Base-by-base conservation (phyloP, 2,113 vertebrate genomes). In the Pheucticus melanocephalus region DNA sequence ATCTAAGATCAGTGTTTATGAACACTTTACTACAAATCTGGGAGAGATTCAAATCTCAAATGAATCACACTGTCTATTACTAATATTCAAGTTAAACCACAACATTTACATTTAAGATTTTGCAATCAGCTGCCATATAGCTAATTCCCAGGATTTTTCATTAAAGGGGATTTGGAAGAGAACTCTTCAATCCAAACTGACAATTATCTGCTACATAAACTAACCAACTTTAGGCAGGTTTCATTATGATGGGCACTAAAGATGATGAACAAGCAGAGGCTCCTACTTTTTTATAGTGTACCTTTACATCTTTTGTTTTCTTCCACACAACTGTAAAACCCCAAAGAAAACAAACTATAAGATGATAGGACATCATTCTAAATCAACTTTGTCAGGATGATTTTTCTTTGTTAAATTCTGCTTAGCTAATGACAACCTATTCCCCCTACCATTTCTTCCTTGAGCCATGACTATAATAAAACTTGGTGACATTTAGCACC, bases 401-500 rank as follows among this genome's bases (percentile, higher is more conserved):
- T 82, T 93, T 86, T 81, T 92, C 94, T 76, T 75, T 65, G 56
- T 91, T 97, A 86, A 93, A 71, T 61, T 86, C 82, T 57, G n/a
- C 53, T 86, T 86, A 93, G 76, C 51, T 92, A 92, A 83, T 69
- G 65, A 83, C 71, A 96, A 75, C 33, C 88, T 76, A 82, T 61
- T 84, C 60, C 61, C 53, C 42, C n/a, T n/a, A 83, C 65, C 61
- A 53, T 88, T 86, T 93, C 40, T 69, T 91, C 83, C 56, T 39
- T 72, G 40, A 93, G 40, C 53, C 53, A 81, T 86, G 86, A 88
- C 57, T 56, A 88, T 84, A 95, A 91, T 85, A 94, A 92, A 95
- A 89, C 51, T 51, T 63, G 42, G 65, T 94, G 95, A 94, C 95
- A 95, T 91, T 85, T 76, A 59, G 78, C 82, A 61, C 23, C 56